phyloP scores from a whole-genome alignment of 2,888 invertebrate species.

The Cylloceria caligata region DNA sequence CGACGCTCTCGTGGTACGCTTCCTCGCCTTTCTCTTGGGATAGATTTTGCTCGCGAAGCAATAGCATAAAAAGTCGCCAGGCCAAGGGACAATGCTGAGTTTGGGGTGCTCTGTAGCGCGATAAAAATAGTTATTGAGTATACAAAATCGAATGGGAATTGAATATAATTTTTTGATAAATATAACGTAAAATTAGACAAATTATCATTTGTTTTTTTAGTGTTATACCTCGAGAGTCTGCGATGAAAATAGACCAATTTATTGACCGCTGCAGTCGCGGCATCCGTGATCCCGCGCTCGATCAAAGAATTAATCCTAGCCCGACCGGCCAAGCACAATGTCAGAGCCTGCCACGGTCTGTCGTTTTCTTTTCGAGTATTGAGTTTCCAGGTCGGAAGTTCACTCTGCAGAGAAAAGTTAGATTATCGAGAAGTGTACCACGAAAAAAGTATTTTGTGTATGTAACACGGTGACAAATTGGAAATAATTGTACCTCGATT shows the following conservation, averaged over 20 bases:
- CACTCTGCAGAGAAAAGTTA: conserved; percentile 74
- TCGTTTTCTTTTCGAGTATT: conserved; percentile 77
- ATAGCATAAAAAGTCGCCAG: conserved; percentile 88
- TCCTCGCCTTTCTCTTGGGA: conserved; percentile 81
- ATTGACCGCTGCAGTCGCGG: conserved; percentile 77
- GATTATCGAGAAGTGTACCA: background rate
- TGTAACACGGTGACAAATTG: too few species aligned
- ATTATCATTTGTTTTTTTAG: conserved; percentile 1
- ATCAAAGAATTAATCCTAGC: conserved; percentile 75
- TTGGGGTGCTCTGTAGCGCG: conserved; percentile 74
- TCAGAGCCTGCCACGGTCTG: conserved; percentile 76
- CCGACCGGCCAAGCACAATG: conserved; percentile 78
- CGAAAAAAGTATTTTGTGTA: too few species aligned
- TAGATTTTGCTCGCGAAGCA: conserved; percentile 84
- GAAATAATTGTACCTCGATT: conserved; percentile 83
- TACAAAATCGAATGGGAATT: too few species aligned
- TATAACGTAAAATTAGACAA: too few species aligned
- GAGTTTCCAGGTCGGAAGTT: conserved; percentile 86
- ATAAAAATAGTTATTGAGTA: too few species aligned
- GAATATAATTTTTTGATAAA: background rate
- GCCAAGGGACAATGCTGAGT: conserved; percentile 86
- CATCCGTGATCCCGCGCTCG: conserved; percentile 70
- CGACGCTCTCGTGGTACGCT: conserved; percentile 80
- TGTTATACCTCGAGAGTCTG: conserved; percentile 76
- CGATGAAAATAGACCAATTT: conserved; percentile 79